Evolutionary conservation across 1,140 invertebrate genomes (phyloP), one percentile per base, ranked within the genome.

Genomic region (Zophobas atratus): DNA sequence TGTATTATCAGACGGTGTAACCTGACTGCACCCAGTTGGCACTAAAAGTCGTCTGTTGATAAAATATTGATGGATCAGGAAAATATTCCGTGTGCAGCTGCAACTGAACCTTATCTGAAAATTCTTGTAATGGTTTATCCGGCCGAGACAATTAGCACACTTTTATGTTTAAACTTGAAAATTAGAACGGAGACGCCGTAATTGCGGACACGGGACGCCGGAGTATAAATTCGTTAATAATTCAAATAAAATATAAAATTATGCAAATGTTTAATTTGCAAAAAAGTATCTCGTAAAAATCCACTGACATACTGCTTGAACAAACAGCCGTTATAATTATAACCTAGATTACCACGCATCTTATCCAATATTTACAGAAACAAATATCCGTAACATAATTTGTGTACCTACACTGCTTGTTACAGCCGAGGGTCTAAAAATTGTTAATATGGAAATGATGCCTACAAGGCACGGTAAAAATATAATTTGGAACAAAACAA

Each of bases 201-300:
- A 51, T 51, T 20, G 57, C 35, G n/a, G n/a, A 41, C 36, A 35
- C 38, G 33, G 8, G 39, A 32, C 60, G 33, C 39, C 2, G 38
- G 38, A 35, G 56, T 35, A 39, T 67, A 43, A 67, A 43, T 67
- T 67, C 60, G 39, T 43, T 43, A 67, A 6, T 36, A 41, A 32
- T 20, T 67, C 60, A 67, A 46, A 67, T 67, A 39, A 36, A 60
- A 60, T 36, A 60, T 60, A 67, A 67, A 67, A 4, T 48, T 43
- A 33, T 0, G 39, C 60, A 67, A 67, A 67, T 67, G 39, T 67
- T 67, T 67, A 67, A 67, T 67, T 67, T 67, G 60, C 60, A 34
- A 57, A 57, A 57, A 57, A 20, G 20, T 57, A 35, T 5, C 55
- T 57, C 35, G 55, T 5, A 63, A 67, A 67, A 67, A 67, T 43